These are phyloP conservation scores for Rhagologus leucostigma DNA, from an alignment of 2,113 vertebrate species.

Conservation along the genomic window DNA sequence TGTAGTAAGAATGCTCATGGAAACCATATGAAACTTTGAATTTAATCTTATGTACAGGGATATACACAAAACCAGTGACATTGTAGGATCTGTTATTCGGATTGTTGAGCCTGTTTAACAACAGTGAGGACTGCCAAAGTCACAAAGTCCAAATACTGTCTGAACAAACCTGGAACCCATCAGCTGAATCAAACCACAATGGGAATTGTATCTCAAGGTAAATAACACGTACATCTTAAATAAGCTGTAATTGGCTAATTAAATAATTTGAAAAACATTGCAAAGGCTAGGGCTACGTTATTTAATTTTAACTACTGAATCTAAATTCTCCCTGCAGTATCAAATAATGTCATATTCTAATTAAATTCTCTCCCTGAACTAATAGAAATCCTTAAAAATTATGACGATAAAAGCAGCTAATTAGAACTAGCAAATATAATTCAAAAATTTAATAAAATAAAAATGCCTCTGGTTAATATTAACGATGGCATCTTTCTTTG, in stretches of 20 bases:
- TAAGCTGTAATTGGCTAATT: slow-evolving; percentile 32
- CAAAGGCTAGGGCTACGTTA: neutral
- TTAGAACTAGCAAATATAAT: slow-evolving; percentile 19
- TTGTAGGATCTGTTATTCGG: neutral
- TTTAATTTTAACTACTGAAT: slow-evolving; percentile 47
- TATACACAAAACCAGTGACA: neutral
- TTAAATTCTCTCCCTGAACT: slow-evolving; percentile 21
- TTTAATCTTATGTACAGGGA: neutral
- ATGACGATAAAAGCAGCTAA: slow-evolving; percentile 7
- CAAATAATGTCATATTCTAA: slow-evolving; percentile 41
- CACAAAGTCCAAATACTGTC: neutral
- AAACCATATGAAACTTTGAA: neutral
- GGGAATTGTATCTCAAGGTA: slow-evolving; percentile 23
- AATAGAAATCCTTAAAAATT: slow-evolving; percentile 28
- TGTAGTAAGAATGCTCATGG: neutral
- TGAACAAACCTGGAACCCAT: neutral
- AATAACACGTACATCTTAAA: slow-evolving; percentile 14
- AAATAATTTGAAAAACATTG: slow-evolving; percentile 53
- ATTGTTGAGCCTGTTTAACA: neutral
- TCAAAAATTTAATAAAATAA: neutral
- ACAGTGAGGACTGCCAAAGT: neutral
- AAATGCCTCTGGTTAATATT: slow-evolving; percentile 14
- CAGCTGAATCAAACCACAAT: neutral
- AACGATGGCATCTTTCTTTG: neutral
- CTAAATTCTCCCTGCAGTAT: slow-evolving; percentile 31